Evolutionary conservation across 2,113 vertebrate species (phyloP).

Genomic region (Phrynosoma blainvillii): DNA sequence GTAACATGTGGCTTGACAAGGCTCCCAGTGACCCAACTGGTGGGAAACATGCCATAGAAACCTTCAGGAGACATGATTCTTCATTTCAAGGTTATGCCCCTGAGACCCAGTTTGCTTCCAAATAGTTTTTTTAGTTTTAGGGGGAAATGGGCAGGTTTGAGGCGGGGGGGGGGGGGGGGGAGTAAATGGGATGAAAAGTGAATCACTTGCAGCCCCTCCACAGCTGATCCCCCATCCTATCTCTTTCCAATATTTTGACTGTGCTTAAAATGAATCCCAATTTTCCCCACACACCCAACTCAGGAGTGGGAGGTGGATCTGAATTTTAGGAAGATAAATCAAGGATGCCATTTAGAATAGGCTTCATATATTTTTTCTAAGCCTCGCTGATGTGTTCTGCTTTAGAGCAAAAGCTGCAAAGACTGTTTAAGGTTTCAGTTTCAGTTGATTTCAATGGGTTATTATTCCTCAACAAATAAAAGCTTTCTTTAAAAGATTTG

Average conservation of each 20-base stretch:
- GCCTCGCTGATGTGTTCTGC: neutral
- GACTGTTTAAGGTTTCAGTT: constrained; percentile 27
- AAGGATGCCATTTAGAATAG: neutral
- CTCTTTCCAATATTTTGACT: neutral
- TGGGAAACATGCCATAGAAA: too few relatives aligned
- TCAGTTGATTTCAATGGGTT: neutral
- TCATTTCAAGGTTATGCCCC: too few relatives aligned
- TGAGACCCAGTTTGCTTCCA: too few relatives aligned
- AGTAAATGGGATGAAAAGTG: too few relatives aligned
- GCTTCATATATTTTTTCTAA: neutral
- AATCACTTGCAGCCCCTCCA: too few relatives aligned
- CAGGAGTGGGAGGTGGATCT: constrained; percentile 2
- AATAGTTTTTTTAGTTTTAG: too few relatives aligned
- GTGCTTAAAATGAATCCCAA: neutral
- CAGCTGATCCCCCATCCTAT: neutral
- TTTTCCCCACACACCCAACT: neutral
- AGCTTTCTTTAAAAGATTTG: neutral
- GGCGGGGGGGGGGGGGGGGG: too few relatives aligned
- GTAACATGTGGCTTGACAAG: too few relatives aligned
- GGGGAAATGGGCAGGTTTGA: neutral
- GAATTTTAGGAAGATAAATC: neutral
- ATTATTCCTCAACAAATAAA: neutral
- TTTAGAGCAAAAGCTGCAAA: neutral
- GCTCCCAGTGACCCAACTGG: too few relatives aligned
- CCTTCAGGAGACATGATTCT: too few relatives aligned